Base-by-base conservation (phyloP, 2,888 invertebrate species). In the Campopleginae sp. region DNA sequence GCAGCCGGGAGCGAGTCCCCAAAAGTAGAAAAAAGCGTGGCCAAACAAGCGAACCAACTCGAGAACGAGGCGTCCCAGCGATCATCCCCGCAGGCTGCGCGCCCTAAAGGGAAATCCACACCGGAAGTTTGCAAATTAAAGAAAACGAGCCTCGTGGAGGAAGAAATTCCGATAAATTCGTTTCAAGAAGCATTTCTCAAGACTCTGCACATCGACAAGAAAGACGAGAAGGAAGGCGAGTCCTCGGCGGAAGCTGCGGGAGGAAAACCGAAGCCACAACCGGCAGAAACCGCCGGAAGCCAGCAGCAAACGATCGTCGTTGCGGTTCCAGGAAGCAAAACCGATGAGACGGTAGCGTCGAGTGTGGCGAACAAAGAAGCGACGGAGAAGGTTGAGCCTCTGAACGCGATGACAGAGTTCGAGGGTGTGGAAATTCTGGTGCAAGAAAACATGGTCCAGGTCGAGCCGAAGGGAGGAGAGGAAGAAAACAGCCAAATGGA, bases 161-260 rank as follows among this genome's bases (percentile, higher is more conserved):
- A 92, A 17, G 91, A 92, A 12, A 89, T 87, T 42, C 86, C 90
- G 3, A 77, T 89, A 10, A 91, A 92, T 85, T 89, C 91, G 65
- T 91, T 91, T 72, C 93, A 92, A 71, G 92, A 93, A 80, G 91
- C 91, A 48, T 91, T 91, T 85, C 80, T 91, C 51, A 91, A 93
- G 81, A 92, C 92, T 58, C 87, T 92, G 54, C 89, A 91, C 10
- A 90, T 90, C 23, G 92, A 92, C 48, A 89, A 90, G 10, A 86
- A 82, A 79, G 85, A 68, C 14, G 76, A 86, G 12, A 80, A 80
- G 23, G 48, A 58, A 0, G 31, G 33, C 54, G 80, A 80, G 33
- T n/a, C 80, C 14, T 0, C 78, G 31, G 4, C 78, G 61, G 74
- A 48, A 12, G 31, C 10, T 19, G 44, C 65, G 4, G 46, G 10